Evolutionary conservation across 2,113 vertebrate genomes (phyloP).

Genomic region (Seriola rivoliana): DNA sequence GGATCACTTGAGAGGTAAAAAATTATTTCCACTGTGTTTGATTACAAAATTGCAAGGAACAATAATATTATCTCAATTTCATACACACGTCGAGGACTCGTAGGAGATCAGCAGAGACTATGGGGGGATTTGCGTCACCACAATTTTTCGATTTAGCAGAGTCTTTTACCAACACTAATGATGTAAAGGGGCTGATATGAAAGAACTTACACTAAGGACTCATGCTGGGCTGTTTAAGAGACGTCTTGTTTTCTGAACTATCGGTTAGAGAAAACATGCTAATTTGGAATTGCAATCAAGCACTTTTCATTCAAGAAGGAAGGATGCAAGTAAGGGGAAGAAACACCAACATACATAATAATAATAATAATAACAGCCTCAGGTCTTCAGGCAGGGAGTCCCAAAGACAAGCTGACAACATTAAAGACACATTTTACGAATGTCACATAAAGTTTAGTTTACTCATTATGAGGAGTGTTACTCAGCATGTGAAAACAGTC

Average conservation of each 20-base stretch:
- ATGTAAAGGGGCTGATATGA: constrained; percentile 5
- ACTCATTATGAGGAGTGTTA: too few relatives aligned
- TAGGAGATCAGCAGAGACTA: background rate
- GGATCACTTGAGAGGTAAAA: constrained; percentile 16
- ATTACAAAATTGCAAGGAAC: constrained; percentile 34
- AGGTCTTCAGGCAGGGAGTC: background rate
- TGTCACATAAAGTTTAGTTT: background rate
- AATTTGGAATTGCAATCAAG: background rate
- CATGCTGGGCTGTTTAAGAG: background rate
- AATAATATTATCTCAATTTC: constrained; percentile 29
- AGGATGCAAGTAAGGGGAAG: background rate
- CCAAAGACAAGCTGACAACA: background rate
- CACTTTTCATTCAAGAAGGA: background rate
- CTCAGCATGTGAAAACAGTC: too few relatives aligned
- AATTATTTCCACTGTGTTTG: constrained; percentile 22
- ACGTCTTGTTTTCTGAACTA: background rate
- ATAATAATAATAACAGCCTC: background rate
- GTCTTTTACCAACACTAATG: background rate
- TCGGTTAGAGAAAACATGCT: background rate
- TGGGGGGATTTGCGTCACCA: too few relatives aligned
- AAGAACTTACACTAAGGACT: background rate
- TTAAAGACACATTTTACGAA: background rate
- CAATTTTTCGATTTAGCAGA: background rate
- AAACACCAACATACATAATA: background rate
- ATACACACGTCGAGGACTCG: constrained; percentile 5